Conservation (phyloP, 2,797 vertebrate genomes). For the Bovichtus diacanthus region DNA sequence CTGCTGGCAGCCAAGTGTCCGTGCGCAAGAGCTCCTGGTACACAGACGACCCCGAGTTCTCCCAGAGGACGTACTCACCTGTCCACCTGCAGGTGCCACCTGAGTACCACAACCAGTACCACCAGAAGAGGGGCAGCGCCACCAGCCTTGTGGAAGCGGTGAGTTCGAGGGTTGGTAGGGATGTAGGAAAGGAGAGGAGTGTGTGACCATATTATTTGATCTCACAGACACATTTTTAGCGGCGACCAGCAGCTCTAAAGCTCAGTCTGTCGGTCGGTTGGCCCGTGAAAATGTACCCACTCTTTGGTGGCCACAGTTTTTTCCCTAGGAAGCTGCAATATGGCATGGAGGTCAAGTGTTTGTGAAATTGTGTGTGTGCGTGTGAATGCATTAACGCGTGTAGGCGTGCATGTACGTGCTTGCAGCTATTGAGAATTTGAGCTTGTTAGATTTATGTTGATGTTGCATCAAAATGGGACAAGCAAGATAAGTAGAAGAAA, state of each 20-base stretch:
- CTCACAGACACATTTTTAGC: neutral
- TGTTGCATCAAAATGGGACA: constrained; percentile 19
- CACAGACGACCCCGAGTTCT: constrained; percentile 93
- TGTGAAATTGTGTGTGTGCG: too few relatives aligned
- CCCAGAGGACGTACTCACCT: constrained; percentile 93
- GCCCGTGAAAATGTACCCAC: too few relatives aligned
- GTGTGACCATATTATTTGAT: neutral
- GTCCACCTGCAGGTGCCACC: constrained; percentile 93
- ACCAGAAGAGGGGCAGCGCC: constrained; percentile 96
- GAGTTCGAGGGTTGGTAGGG: constrained; percentile 72
- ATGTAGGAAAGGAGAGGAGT: neutral
- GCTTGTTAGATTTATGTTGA: neutral
- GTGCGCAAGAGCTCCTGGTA: constrained; percentile 97
- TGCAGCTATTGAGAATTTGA: too few relatives aligned
- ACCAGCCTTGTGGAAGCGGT: constrained; percentile 98
- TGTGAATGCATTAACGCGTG: too few relatives aligned
- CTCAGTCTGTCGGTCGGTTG: too few relatives aligned
- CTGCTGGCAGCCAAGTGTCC: constrained; percentile 91
- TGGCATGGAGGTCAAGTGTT: too few relatives aligned
- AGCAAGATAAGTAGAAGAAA: constrained; percentile 14
- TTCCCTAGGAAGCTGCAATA: too few relatives aligned
- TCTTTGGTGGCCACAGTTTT: too few relatives aligned
- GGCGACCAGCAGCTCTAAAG: too few relatives aligned
- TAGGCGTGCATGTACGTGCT: too few relatives aligned
- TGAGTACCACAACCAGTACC: constrained; percentile 93